Conservation (phyloP, 2,888 invertebrate genomes). For the Sphaerophoria rueppellii region DNA sequence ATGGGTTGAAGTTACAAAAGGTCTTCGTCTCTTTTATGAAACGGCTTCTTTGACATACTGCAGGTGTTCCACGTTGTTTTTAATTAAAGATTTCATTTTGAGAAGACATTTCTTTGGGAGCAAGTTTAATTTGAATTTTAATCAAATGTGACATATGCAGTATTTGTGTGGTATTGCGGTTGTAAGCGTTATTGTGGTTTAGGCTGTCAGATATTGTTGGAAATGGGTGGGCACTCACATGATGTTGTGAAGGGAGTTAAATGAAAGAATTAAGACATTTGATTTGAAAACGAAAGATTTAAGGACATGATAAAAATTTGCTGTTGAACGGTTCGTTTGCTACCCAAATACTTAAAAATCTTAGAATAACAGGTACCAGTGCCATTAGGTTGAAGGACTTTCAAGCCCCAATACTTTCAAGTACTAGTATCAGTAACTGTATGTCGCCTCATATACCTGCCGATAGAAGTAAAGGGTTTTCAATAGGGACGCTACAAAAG, state of each 20-base stretch:
- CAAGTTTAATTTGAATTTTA: slow-evolving; percentile 10
- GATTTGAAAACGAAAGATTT: too few relatives aligned
- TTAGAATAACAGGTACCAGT: too few relatives aligned
- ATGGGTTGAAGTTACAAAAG: not conserved
- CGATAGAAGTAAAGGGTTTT: too few relatives aligned
- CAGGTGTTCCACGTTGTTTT: slow-evolving; percentile 18
- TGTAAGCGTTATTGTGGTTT: not conserved
- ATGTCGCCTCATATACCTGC: too few relatives aligned
- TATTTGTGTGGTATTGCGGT: not conserved
- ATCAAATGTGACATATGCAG: slow-evolving; percentile 10
- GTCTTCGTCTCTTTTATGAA: not conserved
- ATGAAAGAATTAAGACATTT: too few relatives aligned
- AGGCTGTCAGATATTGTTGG: not conserved
- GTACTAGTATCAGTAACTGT: too few relatives aligned
- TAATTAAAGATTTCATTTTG: slow-evolving; percentile 12
- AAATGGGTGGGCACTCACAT: not conserved
- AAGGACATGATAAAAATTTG: too few relatives aligned
- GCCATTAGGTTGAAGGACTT: too few relatives aligned
- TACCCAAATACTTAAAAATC: too few relatives aligned
- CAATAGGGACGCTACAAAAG: too few relatives aligned
- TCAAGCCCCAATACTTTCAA: too few relatives aligned
- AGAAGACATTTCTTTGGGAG: not conserved
- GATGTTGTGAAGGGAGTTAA: not conserved
- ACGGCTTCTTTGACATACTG: slow-evolving; percentile 6
- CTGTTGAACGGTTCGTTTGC: too few relatives aligned